These are phyloP conservation scores for Acleris holmiana DNA, from an alignment of 2,888 invertebrate species.

Conservation along the genomic window DNA sequence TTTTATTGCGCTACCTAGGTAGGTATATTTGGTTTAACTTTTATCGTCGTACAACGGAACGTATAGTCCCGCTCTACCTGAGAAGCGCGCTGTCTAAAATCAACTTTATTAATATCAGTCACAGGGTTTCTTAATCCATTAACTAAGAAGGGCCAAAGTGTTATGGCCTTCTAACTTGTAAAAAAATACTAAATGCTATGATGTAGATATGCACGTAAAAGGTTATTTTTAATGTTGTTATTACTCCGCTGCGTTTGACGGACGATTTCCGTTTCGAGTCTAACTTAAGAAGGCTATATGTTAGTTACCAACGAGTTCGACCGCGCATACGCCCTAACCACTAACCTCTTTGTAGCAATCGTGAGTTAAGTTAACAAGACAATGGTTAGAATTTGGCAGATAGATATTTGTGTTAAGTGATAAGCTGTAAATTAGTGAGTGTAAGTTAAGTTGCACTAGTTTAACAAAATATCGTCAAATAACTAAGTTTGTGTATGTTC, in stretches of 20 bases:
- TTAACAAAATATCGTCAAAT: neutral
- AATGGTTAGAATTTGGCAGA: constrained; percentile 2
- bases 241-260: constrained; percentile 42
- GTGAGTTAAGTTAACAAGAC: neutral
- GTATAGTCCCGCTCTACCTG: constrained; percentile 31
- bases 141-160: neutral
- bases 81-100: constrained; percentile 44
- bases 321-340: constrained; percentile 9
- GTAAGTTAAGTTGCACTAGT: constrained; percentile 10
- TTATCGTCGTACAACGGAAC: constrained; percentile 44
- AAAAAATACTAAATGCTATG: constrained; percentile 56
- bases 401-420: constrained; percentile 11
- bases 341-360: neutral
- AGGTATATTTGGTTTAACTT: neutral
- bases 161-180: constrained; percentile 61
- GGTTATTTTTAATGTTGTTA: constrained; percentile 62
- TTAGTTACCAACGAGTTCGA: constrained; percentile 6
- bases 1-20: no score
- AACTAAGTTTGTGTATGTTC: no score
- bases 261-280: constrained; percentile 45
- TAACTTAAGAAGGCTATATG: constrained; percentile 31
- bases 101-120: constrained; percentile 49
- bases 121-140: constrained; percentile 45
- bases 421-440: neutral
- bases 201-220: constrained; percentile 61